These are phyloP conservation scores for Magallana angulata DNA, from an alignment of 1,140 invertebrate genomes.

Conservation along the genomic window DNA sequence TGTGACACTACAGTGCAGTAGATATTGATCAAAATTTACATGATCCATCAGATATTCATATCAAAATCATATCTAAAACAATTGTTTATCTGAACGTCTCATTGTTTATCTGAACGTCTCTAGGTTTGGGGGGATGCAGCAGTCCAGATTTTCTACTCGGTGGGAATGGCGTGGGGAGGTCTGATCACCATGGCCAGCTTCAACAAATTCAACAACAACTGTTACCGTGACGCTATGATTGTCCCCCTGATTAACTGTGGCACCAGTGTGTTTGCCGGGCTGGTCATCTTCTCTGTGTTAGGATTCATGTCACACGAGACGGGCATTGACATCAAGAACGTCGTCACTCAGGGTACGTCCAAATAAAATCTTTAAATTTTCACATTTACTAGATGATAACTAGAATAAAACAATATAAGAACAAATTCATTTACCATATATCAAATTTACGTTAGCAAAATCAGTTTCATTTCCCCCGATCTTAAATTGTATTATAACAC, in stretches of 20 bases:
- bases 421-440: too few relatives aligned
- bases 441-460: too few relatives aligned
- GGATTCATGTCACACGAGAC: slow-evolving; percentile 82
- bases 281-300: slow-evolving; percentile 98
- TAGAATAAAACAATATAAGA: too few relatives aligned
- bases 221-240: slow-evolving; percentile 89
- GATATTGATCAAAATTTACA: too few relatives aligned
- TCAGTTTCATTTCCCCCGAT: too few relatives aligned
- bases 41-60: too few relatives aligned
- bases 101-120: background rate
- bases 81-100: too few relatives aligned
- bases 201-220: slow-evolving; percentile 76
- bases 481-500: too few relatives aligned
- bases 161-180: slow-evolving; percentile 78
- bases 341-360: slow-evolving; percentile 72
- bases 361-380: background rate
- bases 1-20: background rate
- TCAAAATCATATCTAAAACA: too few relatives aligned
- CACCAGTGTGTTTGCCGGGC: slow-evolving; percentile 98
- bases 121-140: slow-evolving; percentile 78
- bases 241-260: slow-evolving; percentile 96
- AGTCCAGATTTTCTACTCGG: slow-evolving; percentile 78
- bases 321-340: slow-evolving; percentile 70
- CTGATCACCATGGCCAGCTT: slow-evolving; percentile 79
- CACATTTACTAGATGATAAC: background rate